Conservation (phyloP, 2,888 invertebrate species). For the Gastrophysa polygoni region DNA sequence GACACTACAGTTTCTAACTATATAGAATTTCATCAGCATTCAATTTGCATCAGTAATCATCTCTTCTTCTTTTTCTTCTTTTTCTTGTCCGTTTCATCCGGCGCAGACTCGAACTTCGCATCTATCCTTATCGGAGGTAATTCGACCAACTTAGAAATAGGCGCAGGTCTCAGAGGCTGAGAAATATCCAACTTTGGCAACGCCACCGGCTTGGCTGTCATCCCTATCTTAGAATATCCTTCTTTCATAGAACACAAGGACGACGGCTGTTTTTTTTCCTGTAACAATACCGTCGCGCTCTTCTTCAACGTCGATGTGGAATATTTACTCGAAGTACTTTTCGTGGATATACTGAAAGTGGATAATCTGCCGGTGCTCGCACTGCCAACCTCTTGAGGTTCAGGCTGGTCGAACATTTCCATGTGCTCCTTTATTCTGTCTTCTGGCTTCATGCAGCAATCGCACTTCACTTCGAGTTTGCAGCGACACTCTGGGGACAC, state of each 20-base stretch:
- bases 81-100: constrained; percentile 5
- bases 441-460: constrained; percentile 4
- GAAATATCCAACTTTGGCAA: constrained; percentile 20
- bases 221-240: constrained; percentile 12
- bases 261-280: neutral
- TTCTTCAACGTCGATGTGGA: neutral
- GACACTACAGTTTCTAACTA: no score
- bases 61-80: constrained; percentile 6
- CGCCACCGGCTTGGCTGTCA: neutral
- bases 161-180: neutral
- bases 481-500: constrained; percentile 6
- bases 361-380: neutral
- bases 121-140: constrained; percentile 16
- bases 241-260: constrained; percentile 11
- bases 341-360: neutral
- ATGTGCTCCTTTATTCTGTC: constrained; percentile 3
- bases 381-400: neutral
- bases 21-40: no score
- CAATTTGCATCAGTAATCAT: no score
- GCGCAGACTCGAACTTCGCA: constrained; percentile 9
- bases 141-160: neutral
- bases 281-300: neutral
- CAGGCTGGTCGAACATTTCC: neutral
- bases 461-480: constrained; percentile 4
- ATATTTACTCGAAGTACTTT: neutral